Conservation (phyloP, 2,113 vertebrate genomes). For the Coregonus clupeaformis region DNA sequence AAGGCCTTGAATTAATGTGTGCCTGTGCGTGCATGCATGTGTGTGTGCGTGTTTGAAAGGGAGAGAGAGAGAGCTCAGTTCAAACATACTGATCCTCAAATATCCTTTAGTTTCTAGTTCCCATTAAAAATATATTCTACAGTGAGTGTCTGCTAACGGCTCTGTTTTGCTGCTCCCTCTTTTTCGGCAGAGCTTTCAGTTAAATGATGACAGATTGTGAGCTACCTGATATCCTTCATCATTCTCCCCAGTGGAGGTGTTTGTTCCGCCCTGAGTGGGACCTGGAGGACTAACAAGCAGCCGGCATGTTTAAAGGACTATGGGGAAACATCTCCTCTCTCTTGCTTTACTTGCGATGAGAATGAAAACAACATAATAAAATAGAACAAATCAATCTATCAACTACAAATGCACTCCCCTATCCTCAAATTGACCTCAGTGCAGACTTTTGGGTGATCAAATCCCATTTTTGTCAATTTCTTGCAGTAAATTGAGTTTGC, state of each 20-base stretch:
- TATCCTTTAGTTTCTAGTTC: slow-evolving; percentile 70
- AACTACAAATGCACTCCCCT: slow-evolving; percentile 42
- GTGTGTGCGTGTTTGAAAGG: slow-evolving; percentile 7
- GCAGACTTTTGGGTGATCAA: slow-evolving; percentile 14
- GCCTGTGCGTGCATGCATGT: slow-evolving; percentile 23
- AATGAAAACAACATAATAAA: slow-evolving; percentile 57
- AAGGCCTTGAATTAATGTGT: slow-evolving; percentile 68
- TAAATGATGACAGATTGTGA: slow-evolving; percentile 75
- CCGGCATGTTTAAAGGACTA: slow-evolving; percentile 67
- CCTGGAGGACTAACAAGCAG: slow-evolving; percentile 71
- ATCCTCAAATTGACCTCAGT: slow-evolving; percentile 47
- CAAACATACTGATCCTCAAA: slow-evolving; percentile 69
- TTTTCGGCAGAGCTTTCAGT: slow-evolving; percentile 66
- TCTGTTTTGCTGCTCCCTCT: slow-evolving; percentile 57
- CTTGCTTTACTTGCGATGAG: slow-evolving; percentile 35
- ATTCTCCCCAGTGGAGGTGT: slow-evolving; percentile 70
- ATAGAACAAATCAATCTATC: slow-evolving; percentile 40
- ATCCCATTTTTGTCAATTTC: background rate
- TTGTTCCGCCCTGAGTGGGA: slow-evolving; percentile 67
- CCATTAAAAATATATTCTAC: slow-evolving; percentile 55
- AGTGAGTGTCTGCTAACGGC: slow-evolving; percentile 67
- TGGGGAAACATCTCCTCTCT: slow-evolving; percentile 71
- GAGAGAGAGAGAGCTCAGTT: slow-evolving; percentile 47
- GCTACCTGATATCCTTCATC: slow-evolving; percentile 78
- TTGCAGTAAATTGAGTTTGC: background rate